Evolutionary conservation across 1,140 invertebrate genomes (phyloP).

Genomic region (Aphis gossypii): DNA sequence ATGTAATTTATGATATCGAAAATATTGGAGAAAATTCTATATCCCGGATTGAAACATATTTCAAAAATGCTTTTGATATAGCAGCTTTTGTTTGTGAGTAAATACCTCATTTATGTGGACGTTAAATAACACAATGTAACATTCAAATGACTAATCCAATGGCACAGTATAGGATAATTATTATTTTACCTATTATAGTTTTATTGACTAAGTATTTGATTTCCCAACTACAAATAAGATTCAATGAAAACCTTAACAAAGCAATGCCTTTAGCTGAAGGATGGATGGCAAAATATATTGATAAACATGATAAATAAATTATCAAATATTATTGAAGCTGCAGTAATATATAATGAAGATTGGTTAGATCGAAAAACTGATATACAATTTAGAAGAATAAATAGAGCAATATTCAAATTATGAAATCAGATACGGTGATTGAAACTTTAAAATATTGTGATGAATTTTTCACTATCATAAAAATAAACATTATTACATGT

Average conservation of each 20-base stretch:
- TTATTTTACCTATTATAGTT: too few species aligned
- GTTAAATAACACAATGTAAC: too few species aligned
- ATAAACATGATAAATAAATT: neutral
- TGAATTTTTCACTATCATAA: neutral
- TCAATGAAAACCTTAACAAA: neutral
- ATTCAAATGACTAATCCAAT: too few species aligned
- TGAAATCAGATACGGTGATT: neutral
- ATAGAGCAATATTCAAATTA: neutral
- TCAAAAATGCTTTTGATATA: too few species aligned
- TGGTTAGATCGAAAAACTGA: neutral
- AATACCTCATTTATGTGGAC: too few species aligned
- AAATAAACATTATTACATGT: neutral
- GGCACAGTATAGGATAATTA: too few species aligned
- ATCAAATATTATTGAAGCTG: neutral
- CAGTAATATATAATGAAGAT: neutral
- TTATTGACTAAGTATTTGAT: too few species aligned
- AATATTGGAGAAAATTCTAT: too few species aligned
- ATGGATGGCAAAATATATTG: neutral
- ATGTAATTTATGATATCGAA: too few species aligned
- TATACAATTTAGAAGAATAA: neutral
- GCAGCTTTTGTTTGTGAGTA: too few species aligned
- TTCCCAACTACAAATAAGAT: neutral
- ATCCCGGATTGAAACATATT: too few species aligned
- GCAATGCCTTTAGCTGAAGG: neutral
- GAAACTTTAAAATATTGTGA: conserved; percentile 8